phyloP scores from a whole-genome alignment of 2,888 invertebrate genomes.

The Cryptosula pallasiana region DNA sequence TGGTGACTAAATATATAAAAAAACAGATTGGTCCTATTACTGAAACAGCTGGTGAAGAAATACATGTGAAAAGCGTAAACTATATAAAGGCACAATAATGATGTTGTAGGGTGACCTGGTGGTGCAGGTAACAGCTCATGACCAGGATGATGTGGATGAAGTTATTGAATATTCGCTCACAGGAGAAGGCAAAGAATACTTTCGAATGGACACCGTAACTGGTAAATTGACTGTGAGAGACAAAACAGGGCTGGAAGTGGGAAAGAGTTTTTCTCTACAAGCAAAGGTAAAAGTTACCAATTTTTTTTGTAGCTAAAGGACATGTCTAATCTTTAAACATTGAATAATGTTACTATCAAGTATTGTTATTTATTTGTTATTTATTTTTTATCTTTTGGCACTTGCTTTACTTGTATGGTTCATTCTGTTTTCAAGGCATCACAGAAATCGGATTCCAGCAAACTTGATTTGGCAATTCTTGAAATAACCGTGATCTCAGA shows the following conservation, averaged over 20 bases:
- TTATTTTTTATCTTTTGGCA: neutral
- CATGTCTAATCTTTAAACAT: no score
- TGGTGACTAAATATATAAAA: no score
- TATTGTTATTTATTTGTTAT: neutral
- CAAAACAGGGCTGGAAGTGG: neutral
- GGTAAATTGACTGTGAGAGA: slow-evolving; percentile 1
- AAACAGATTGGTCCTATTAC: no score
- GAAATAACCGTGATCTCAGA: neutral
- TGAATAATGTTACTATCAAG: neutral
- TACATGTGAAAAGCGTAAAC: no score
- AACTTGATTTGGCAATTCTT: neutral
- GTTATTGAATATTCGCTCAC: neutral
- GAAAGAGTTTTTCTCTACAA: neutral
- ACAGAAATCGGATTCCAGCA: neutral
- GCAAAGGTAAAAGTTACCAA: neutral
- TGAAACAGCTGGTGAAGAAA: no score
- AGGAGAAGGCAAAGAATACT: slow-evolving; percentile 5
- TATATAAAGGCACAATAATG: no score
- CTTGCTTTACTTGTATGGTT: neutral
- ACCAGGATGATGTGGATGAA: slow-evolving; percentile 3
- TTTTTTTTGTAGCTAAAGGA: no score
- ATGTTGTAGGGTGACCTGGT: slow-evolving; percentile 1
- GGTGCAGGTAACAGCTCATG: neutral
- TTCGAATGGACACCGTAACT: neutral
- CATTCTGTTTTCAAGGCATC: neutral